Percentiles rank a stretch among this genome's conserved stretches.
These are phyloP conservation scores for Chitala chitala DNA, from an alignment of 2,113 vertebrate species.

Conservation along the genomic window DNA sequence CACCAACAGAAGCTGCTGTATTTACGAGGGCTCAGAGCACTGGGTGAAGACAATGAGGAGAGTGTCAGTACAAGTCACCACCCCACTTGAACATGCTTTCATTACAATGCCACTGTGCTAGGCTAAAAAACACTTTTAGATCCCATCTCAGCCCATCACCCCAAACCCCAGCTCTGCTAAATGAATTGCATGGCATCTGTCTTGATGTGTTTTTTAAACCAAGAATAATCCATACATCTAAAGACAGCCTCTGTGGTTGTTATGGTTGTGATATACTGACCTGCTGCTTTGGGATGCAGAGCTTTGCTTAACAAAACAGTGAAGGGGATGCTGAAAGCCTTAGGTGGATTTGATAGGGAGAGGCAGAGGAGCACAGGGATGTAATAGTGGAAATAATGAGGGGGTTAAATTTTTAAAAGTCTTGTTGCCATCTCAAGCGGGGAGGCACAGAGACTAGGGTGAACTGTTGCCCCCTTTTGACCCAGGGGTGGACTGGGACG, in stretches of 20 bases:
- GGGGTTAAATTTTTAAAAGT: background rate
- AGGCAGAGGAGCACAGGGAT: background rate
- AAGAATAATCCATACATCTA: background rate
- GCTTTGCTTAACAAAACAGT: conserved; percentile 1
- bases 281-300: background rate
- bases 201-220: background rate
- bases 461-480: background rate
- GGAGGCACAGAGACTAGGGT: background rate
- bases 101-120: background rate
- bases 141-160: too few relatives aligned
- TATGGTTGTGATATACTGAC: background rate
- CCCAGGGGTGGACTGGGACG: background rate
- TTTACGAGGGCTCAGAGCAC: background rate
- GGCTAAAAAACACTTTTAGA: too few relatives aligned
- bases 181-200: too few relatives aligned
- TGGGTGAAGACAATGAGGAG: background rate
- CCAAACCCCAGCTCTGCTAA: too few relatives aligned
- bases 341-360: background rate
- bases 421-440: background rate
- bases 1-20: background rate
- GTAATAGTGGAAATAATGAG: background rate
- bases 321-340: background rate
- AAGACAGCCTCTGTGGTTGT: background rate
- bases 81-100: too few relatives aligned
- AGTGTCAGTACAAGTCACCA: background rate